These are phyloP conservation scores for Delia radicum DNA, from an alignment of 1,140 invertebrate genomes.

Conservation along the genomic window DNA sequence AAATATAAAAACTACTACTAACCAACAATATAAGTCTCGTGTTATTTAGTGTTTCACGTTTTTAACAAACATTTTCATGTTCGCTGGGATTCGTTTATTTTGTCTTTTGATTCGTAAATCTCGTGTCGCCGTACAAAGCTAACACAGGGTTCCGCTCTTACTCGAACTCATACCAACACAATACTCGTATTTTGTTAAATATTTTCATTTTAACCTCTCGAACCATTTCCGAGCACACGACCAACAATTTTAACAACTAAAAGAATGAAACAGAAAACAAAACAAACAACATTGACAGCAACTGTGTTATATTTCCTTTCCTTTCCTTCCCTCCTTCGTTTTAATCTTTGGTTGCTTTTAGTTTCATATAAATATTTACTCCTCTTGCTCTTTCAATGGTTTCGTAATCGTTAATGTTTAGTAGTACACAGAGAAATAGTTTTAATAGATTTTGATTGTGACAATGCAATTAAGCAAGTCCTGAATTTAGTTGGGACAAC, in stretches of 20 bases:
- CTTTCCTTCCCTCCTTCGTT: neutral
- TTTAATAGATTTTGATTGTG: too few relatives aligned
- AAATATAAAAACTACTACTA: neutral
- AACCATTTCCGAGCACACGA: neutral
- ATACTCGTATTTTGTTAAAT: too few relatives aligned
- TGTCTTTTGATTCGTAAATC: neutral
- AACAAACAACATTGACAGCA: neutral
- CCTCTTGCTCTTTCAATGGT: neutral
- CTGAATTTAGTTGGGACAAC: too few relatives aligned
- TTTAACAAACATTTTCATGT: neutral
- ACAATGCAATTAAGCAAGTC: too few relatives aligned
- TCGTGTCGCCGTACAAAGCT: neutral
- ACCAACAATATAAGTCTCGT: neutral
- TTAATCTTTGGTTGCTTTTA: neutral
- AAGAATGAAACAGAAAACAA: too few relatives aligned
- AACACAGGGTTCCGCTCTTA: neutral
- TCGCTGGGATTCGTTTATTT: conserved; percentile 5
- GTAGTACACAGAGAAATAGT: too few relatives aligned
- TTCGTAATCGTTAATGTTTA: neutral
- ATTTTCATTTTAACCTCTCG: neutral
- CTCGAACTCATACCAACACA: neutral
- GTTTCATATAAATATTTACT: neutral
- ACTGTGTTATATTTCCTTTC: neutral
- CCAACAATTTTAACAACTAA: too few relatives aligned
- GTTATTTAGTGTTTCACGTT: neutral